These are phyloP conservation scores for Grantiella picta DNA, from an alignment of 2,113 vertebrate species.

Conservation along the genomic window DNA sequence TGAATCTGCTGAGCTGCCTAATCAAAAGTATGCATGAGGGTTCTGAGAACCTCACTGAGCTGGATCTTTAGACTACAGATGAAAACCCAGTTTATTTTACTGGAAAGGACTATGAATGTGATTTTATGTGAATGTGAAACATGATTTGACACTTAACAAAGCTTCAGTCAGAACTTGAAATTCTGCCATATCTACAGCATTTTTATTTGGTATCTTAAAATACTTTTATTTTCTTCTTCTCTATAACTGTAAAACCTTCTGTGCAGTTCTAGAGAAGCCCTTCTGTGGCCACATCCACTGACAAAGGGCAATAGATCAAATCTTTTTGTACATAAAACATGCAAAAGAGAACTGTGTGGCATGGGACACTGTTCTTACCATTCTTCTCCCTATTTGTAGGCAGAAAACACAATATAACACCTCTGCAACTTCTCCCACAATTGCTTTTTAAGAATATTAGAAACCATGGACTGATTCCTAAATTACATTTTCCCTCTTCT, in stretches of 20 bases:
- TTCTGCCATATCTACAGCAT: not conserved
- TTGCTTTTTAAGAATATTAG: not conserved
- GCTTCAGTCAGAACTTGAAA: not conserved
- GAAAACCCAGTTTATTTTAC: not conserved
- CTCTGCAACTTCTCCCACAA: not conserved
- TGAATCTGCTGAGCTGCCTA: not conserved
- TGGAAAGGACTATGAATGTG: not conserved
- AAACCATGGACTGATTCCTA: not conserved
- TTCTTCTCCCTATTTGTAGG: not conserved
- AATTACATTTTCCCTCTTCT: rapidly evolving
- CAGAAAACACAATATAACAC: not conserved
- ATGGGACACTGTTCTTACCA: not conserved
- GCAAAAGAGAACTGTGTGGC: not conserved
- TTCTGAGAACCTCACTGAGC: not conserved
- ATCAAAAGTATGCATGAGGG: not conserved
- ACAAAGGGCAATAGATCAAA: not conserved
- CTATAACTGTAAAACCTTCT: not conserved
- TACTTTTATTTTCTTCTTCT: too few relatives aligned
- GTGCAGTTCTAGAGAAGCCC: not conserved
- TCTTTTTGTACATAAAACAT: not conserved
- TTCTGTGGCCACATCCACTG: not conserved
- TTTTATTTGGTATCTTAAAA: not conserved
- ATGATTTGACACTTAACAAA: not conserved
- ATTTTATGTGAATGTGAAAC: not conserved
- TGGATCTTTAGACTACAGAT: not conserved